Base-by-base conservation (phyloP, 2,888 invertebrate genomes). In the Torymus tubicola region DNA sequence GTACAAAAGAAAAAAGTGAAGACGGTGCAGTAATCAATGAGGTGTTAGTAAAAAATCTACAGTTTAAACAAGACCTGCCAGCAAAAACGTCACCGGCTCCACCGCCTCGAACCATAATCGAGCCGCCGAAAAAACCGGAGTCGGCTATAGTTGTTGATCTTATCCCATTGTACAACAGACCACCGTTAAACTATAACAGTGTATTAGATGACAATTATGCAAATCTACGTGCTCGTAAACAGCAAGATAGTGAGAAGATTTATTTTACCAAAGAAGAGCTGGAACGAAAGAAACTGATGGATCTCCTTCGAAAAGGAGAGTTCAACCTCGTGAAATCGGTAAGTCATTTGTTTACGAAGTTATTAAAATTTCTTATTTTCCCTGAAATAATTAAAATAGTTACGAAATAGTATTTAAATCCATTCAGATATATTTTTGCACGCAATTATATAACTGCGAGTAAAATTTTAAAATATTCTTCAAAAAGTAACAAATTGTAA, bases 221-320 rank as follows among this genome's bases (percentile, higher is more conserved):
- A 70, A 86, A 85, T 68, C 68, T 84, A 78, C 82, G 83, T 21
- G 80, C 84, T n/a, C 82, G 84, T 1, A 81, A 85, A 68, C 83
- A 82, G 63, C 79, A 80, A 4, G 83, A 85, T 68, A 85, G 85
- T 71, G 85, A 67, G 64, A 86, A 88, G 83, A 84, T 88, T 60
- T 87, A 87, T 81, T 85, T 86, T 81, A 88, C 87, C 82, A 88
- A 87, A 84, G 88, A 88, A 69, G 87, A 88, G 72, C 86, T 87
- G 85, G 89, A 88, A 84, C 85, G 87, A 12, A 87, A 86, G 75
- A 87, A 85, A 82, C 79, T 89, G 82, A 87, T 88, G 85, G 87
- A 88, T 64, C 78, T 88, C 81, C 84, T 89, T 50, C 85, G 83
- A 74, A 86, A 84, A 18, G 84, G 86, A 10, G 88, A 89, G 78